Evolutionary conservation across 1,140 invertebrate genomes (phyloP).

Genomic region (Listronotus oregonensis): DNA sequence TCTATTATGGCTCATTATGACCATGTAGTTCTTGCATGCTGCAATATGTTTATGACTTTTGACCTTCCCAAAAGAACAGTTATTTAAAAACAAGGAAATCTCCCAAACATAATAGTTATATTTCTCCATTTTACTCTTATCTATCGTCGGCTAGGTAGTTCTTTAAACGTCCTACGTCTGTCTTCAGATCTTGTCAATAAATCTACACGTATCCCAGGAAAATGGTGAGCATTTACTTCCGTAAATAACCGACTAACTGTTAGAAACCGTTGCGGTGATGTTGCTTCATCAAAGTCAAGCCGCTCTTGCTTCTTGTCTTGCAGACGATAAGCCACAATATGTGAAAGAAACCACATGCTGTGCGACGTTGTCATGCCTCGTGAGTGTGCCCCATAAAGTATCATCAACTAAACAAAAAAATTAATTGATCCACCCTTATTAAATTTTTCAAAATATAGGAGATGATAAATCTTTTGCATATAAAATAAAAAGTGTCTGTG

Average conservation of each 20-base stretch:
- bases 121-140: conserved; percentile 13
- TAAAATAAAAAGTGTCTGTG: no score
- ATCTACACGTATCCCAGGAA: conserved; percentile 22
- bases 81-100: conserved; percentile 1
- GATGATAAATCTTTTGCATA: no score
- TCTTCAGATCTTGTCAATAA: conserved; percentile 19
- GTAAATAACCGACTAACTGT: conserved; percentile 20
- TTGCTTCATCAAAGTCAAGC: conserved; percentile 19
- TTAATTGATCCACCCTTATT: no score
- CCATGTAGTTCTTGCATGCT: no score
- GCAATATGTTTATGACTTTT: no score
- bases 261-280: conserved; percentile 24
- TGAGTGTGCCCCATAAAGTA: no score
- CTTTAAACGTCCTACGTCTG: conserved; percentile 11
- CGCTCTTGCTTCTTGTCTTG: conserved; percentile 21
- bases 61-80: not conserved
- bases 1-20: no score
- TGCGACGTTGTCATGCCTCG: conserved; percentile 6
- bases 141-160: conserved; percentile 4
- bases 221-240: conserved; percentile 19
- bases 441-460: no score
- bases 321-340: conserved; percentile 21
- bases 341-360: conserved; percentile 18
- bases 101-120: not conserved
- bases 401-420: no score